Evolutionary conservation across 2,113 vertebrate species (phyloP), one percentile per base, ranked within the genome.

Genomic region (Phainopepla nitens): DNA sequence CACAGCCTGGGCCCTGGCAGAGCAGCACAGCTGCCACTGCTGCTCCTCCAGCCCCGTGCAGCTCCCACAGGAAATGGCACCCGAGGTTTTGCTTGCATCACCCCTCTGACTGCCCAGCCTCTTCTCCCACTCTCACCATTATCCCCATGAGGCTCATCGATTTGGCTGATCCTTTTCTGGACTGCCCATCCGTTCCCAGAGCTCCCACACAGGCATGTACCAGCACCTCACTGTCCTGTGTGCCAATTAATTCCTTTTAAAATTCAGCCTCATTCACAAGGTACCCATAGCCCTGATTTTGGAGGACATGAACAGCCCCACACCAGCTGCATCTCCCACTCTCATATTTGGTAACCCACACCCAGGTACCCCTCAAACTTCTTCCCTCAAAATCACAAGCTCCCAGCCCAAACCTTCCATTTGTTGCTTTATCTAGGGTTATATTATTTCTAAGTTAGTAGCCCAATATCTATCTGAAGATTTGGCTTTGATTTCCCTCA

Each of bases 1-100:
- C 60, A 47, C 68, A 58, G 56, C 21, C 1, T 10, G 36, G 68
- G 73, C 42, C 35, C 54, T 17, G 22, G 42, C 17, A 64, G 33
- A 36, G 45, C 44, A 72, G 69, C 77, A 11, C 0, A 0, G 25
- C 19, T 51, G 36, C 35, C 0, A 0, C 13, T 29, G 68, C 50
- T 91, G 58, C 64, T 89, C 29, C 45, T 11, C 12, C 82, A 15
- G 69, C 58, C 1, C 23, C 0, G 0, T 3, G 8, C 92, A 81
- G 11, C 50, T 39, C 31, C 39, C 9, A 11, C 28, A 4, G 51
- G 35, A 24, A 13, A 29, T 3, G n/a, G 31, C 66, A 41, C 14
- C 60, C 86, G 44, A 4, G 7, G 16, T 17, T 47, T n/a, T 35
- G 41, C 7, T 5, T 36, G 9, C 18, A 28, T 3, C 11, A 0